Conservation (phyloP, 2,888 invertebrate genomes). For the Orthosia gothica region DNA sequence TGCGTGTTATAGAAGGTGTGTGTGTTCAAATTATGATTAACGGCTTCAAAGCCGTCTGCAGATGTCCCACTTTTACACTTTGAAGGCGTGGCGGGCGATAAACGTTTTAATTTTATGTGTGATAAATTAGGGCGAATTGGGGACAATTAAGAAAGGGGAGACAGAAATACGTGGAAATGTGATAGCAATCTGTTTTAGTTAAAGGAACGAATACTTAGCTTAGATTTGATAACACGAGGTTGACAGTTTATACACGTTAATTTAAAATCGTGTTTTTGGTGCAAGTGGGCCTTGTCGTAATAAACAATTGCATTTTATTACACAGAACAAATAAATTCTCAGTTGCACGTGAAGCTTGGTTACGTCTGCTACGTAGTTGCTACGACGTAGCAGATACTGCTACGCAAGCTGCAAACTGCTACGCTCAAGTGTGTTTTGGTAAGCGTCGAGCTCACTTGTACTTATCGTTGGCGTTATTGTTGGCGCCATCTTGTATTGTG, state of each 20-base stretch:
- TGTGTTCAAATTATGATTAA: slow-evolving; percentile 59
- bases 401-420: slow-evolving; percentile 16
- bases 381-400: slow-evolving; percentile 41
- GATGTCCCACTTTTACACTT: slow-evolving; percentile 25
- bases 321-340: neutral
- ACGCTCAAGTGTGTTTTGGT: no score
- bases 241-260: neutral
- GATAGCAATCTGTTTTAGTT: neutral
- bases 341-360: neutral
- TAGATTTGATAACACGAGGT: no score
- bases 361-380: neutral
- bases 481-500: no score
- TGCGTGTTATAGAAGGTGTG: neutral
- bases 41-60: slow-evolving; percentile 22
- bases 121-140: slow-evolving; percentile 14
- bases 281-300: no score
- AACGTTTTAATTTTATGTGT: slow-evolving; percentile 11
- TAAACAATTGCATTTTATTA: neutral
- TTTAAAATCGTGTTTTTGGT: neutral
- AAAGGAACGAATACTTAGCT: neutral
- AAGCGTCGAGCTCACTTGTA: no score
- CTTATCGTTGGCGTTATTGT: no score
- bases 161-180: neutral
- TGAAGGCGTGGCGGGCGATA: slow-evolving; percentile 3
- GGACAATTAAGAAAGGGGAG: slow-evolving; percentile 1